Base-by-base conservation (phyloP, 1,140 invertebrate species). In the Caenorhabditis remanei region DNA sequence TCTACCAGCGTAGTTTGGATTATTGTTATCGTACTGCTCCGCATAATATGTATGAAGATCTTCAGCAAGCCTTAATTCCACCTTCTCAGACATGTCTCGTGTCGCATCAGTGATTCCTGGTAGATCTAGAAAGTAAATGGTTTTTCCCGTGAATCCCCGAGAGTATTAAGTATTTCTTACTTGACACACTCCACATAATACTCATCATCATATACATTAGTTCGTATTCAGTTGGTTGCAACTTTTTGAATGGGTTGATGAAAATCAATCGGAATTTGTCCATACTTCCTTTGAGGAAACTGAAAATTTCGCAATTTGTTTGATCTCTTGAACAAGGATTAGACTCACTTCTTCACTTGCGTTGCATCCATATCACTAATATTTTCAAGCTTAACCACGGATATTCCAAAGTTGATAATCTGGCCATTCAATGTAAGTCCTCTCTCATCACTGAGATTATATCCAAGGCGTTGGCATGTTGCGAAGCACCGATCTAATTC, bases 171-270 rank as follows among this genome's bases (percentile, higher is more conserved):
- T n/a, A 58, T 32, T 32, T 58, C 67, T 75, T 56, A 85, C 85
- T 61, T 85, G 50, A 65, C 50, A 85, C 55, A 61, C 53, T 88
- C 87, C 87, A 88, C 87, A 88, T 88, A 21, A 88, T 88, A 21
- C 79, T 85, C 67, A 85, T 85, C 43, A 88, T 85, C 87, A 88
- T 82, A 21, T 88, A 88, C 40, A 88, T 85, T n/a, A 88, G 21
- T 48, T 88, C 87, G n/a, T 55, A 88, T 16, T 84, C 63, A 32
- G 58, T 67, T 13, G 85, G 79, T 40, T 67, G 43, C 7, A 85
- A 41, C 40, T 84, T 58, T 32, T 88, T 88, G 32, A 88, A 75
- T 32, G 87, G 83, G 32, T 75, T 67, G 21, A 65, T 85, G 55
- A 88, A 79, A n/a, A 82, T 83, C 32, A 50, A 43, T 63, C 55